These are phyloP conservation scores for Epinephelus moara DNA, from an alignment of 2,113 vertebrate genomes.

Conservation along the genomic window DNA sequence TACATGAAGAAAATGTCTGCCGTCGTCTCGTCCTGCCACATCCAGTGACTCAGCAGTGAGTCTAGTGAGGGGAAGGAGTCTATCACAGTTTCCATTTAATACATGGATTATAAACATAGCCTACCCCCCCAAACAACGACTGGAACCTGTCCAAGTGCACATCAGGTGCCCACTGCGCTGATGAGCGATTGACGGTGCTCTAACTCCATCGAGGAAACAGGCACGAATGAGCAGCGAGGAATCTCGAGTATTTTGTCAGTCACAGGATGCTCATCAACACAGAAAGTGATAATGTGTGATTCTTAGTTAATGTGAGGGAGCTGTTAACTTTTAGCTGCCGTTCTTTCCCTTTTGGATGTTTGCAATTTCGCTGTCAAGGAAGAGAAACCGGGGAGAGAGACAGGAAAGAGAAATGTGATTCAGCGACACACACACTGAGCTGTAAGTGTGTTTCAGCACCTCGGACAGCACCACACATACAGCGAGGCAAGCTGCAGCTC, in stretches of 20 bases:
- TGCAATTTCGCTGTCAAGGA: not conserved
- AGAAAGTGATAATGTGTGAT: slow-evolving; percentile 3
- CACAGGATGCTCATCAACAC: slow-evolving; percentile 2
- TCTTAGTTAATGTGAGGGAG: slow-evolving; percentile 7
- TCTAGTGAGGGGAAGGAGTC: not conserved
- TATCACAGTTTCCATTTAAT: not conserved
- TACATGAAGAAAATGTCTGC: not conserved
- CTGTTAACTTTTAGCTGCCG: not conserved
- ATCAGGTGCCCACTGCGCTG: not conserved
- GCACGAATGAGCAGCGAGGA: not conserved
- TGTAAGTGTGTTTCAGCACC: slow-evolving; percentile 63
- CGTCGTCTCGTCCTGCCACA: not conserved
- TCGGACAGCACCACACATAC: slow-evolving; percentile 51
- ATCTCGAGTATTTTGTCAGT: not conserved
- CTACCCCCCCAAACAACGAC: not conserved
- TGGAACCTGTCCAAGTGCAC: not conserved
- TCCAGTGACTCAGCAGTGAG: not conserved
- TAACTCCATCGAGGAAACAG: not conserved
- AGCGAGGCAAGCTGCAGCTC: not conserved
- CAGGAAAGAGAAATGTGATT: not conserved
- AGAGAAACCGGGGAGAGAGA: not conserved
- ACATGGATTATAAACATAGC: not conserved
- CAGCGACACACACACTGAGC: not conserved
- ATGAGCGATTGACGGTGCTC: slow-evolving; percentile 8
- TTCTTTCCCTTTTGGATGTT: not conserved